Evolutionary conservation across 2,797 vertebrate species (phyloP).

Genomic region (Propithecus deckenii): DNA sequence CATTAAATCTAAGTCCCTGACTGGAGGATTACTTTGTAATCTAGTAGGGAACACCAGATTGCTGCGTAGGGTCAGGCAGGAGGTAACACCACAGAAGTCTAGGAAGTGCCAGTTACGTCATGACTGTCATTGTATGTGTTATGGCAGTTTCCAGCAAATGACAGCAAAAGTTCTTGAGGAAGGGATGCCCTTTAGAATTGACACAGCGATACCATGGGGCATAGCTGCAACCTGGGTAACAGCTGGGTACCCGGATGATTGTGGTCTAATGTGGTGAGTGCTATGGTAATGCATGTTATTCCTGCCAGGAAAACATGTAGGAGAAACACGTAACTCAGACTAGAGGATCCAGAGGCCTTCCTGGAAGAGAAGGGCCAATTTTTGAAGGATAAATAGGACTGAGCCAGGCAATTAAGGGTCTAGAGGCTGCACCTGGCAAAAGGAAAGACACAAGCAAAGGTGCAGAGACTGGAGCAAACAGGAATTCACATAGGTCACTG

Average conservation of each 20-base stretch:
- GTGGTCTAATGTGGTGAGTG: not conserved
- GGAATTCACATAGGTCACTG: not conserved
- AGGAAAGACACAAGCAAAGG: not conserved
- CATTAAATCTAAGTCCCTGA: not conserved
- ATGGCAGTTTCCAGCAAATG: not conserved
- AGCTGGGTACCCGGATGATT: not conserved
- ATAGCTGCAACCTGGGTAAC: not conserved
- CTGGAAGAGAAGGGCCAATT: not conserved
- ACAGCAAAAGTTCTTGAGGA: not conserved
- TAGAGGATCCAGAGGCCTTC: not conserved
- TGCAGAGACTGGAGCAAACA: not conserved
- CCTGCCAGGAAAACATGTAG: not conserved
- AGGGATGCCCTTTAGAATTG: not conserved
- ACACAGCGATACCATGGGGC: not conserved
- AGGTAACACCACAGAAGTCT: not conserved
- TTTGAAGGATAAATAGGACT: not conserved
- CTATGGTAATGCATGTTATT: not conserved
- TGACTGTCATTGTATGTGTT: not conserved
- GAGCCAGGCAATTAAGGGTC: not conserved
- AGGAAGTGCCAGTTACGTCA: not conserved
- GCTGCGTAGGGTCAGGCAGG: accelerated
- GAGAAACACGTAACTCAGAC: not conserved
- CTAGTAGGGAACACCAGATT: not conserved
- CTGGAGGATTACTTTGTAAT: not conserved
- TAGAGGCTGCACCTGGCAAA: not conserved